These are phyloP conservation scores for Marronus borbonicus DNA, from an alignment of 2,888 invertebrate species.

Conservation along the genomic window DNA sequence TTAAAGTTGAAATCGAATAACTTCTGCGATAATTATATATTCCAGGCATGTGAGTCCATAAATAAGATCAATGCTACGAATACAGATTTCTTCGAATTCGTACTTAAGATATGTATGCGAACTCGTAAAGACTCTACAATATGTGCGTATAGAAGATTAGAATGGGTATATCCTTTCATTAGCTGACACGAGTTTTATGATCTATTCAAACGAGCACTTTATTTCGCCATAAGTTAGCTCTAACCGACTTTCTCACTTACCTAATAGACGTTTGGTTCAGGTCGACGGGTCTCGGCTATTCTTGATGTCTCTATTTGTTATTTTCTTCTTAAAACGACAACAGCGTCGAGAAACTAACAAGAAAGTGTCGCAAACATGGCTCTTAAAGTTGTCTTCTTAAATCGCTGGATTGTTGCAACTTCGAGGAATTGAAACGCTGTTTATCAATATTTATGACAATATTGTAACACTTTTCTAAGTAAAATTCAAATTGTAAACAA, in stretches of 20 bases:
- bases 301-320: not conserved
- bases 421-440: not conserved
- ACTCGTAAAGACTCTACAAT: no score
- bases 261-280: not conserved
- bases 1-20: no score
- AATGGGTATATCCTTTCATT: not conserved
- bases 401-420: not conserved
- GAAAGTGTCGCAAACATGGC: no score
- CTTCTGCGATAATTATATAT: no score
- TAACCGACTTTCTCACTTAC: slow-evolving; percentile 19
- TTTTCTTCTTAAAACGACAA: not conserved
- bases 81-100: no score
- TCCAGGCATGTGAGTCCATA: no score
- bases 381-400: no score
- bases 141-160: not conserved
- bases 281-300: slow-evolving; percentile 1
- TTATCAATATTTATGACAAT: no score
- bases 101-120: no score
- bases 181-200: not conserved
- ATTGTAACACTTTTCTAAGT: no score
- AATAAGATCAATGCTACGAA: no score
- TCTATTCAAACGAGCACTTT: slow-evolving; percentile 8
- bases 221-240: slow-evolving; percentile 10
- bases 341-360: not conserved
- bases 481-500: no score